Conservation (phyloP, 2,888 invertebrate genomes). For the Cerastis rubricosa region DNA sequence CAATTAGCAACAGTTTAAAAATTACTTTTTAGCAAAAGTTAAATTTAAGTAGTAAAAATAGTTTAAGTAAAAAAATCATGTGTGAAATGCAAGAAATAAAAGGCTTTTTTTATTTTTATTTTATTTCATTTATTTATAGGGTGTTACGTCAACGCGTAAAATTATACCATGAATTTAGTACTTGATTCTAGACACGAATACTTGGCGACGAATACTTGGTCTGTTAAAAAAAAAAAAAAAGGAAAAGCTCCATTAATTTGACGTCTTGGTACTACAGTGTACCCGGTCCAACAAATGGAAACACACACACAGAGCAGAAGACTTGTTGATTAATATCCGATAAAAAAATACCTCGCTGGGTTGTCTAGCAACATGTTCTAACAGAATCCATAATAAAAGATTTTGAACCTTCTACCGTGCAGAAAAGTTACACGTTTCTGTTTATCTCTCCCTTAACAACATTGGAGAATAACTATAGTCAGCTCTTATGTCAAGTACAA, state of each 20-base stretch:
- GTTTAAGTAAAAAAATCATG: too few species aligned
- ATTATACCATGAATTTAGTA: not conserved
- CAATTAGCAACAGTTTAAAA: too few species aligned
- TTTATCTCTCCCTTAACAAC: not conserved
- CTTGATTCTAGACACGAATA: not conserved
- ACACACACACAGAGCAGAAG: not conserved
- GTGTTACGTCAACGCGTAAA: not conserved
- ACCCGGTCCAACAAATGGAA: too few species aligned
- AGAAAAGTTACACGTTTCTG: not conserved
- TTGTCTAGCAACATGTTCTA: not conserved
- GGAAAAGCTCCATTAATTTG: too few species aligned
- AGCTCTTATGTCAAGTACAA: not conserved
- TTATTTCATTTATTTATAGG: too few species aligned
- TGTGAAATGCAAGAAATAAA: too few species aligned
- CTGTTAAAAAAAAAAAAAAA: not conserved
- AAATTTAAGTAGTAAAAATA: too few species aligned
- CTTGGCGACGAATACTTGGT: not conserved
- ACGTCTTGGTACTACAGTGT: too few species aligned
- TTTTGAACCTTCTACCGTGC: not conserved
- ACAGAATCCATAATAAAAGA: not conserved
- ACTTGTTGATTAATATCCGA: not conserved
- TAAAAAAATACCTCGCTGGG: not conserved
- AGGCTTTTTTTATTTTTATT: too few species aligned
- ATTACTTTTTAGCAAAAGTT: too few species aligned
- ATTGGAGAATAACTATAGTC: not conserved